Base-by-base conservation (phyloP, 2,113 vertebrate genomes). In the Gnathonemus longibarbis region DNA sequence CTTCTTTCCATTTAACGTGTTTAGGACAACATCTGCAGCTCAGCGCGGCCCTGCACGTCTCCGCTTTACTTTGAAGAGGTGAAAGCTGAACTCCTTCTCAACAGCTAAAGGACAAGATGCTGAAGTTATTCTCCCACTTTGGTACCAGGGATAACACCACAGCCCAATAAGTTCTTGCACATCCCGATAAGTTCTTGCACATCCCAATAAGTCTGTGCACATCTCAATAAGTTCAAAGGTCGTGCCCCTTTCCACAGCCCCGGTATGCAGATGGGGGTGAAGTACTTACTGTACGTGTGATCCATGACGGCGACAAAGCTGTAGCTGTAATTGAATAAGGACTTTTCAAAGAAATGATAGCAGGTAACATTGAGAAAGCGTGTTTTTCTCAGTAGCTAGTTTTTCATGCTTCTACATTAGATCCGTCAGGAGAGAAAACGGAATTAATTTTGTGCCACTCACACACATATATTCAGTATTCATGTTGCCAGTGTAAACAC, bases 101-200 rank as follows among this genome's bases (percentile, higher is more conserved):
- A 48, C 11, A 58, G 42, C 53, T 56, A 58, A 45, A 35, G 9
- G 49, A 88, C 85, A 58, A 83, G 86, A n/a, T 46, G n/a, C 46
- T 62, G 74, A 80, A 49, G 49, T 53, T 45, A 93, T 91, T 94
- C 92, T 90, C 93, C 93, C 95, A 94, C 90, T 94, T 95, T 93
- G 92, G 90, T n/a, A 24, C 42, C 46, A 50, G 31, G 49, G 9
- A 39, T n/a, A 90, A 53, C 21, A 80, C 56, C 84, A 86, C 89
- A 90, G 49, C 53, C 24, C 39, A 15, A 66, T 3, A 42, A 5
- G 50, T 21, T 58, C 1, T 13, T 62, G 27, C 4, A 9, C 88
- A 21, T 53, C 45, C n/a, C 11, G 19, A 21, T 52, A 50, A 15
- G 74, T 19, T 56, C 0, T 21, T 84, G n/a, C 3, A 15, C 88